Percentiles rank a stretch among this genome's conserved stretches.
Evolutionary conservation across 2,113 vertebrate genomes (phyloP).

Genomic region (Tympanuchus pallidicinctus): DNA sequence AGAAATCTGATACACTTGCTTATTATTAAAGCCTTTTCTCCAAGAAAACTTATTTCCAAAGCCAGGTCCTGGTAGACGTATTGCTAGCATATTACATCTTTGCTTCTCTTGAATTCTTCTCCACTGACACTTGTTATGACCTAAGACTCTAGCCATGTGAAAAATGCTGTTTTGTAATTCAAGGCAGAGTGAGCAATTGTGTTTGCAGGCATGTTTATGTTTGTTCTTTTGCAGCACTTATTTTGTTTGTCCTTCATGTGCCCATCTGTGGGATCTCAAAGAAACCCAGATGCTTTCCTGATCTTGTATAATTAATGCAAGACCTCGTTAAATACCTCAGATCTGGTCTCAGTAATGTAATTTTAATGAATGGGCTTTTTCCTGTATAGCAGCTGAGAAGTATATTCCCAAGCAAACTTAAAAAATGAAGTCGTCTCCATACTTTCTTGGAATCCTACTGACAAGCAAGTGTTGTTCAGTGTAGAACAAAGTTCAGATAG

Average conservation of each 20-base stretch:
- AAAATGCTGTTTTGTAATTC: constrained; percentile 70
- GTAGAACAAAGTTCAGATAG: constrained; percentile 21
- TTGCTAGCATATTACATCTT: constrained; percentile 59
- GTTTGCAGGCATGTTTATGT: constrained; percentile 66
- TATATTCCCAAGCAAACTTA: constrained; percentile 41
- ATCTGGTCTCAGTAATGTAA: neutral
- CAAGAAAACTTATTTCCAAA: constrained; percentile 66
- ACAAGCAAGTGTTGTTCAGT: neutral
- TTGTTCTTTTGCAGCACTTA: constrained; percentile 59
- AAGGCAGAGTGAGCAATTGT: constrained; percentile 52
- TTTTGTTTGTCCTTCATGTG: constrained; percentile 51
- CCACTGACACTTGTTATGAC: constrained; percentile 70
- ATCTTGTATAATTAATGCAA: constrained; percentile 33
- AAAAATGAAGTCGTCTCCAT: constrained; percentile 35
- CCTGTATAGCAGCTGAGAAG: constrained; percentile 27
- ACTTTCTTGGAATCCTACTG: constrained; percentile 30
- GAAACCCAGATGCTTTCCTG: constrained; percentile 18
- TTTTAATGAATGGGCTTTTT: neutral
- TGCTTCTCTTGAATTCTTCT: constrained; percentile 63
- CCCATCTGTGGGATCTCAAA: constrained; percentile 46
- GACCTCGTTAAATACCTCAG: constrained; percentile 20
- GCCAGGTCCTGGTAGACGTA: constrained; percentile 54
- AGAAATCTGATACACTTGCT: constrained; percentile 79
- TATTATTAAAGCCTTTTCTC: constrained; percentile 76
- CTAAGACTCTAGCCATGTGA: constrained; percentile 67